Evolutionary conservation across 2,888 invertebrate species (phyloP).

Genomic region (Calliscelio sp.): DNA sequence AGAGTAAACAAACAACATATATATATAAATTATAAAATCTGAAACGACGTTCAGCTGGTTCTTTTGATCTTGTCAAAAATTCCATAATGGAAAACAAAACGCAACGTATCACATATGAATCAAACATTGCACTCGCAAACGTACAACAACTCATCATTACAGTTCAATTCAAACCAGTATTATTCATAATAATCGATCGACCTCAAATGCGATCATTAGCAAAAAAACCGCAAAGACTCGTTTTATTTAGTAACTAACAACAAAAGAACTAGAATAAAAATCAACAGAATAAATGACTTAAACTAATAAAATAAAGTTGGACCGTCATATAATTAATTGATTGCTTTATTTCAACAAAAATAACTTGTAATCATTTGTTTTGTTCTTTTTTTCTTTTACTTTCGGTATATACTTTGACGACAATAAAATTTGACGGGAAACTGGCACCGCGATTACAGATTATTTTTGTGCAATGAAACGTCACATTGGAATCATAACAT

Average conservation of each 20-base stretch:
- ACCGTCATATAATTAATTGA: constrained; percentile 33
- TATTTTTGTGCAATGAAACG: constrained; percentile 58
- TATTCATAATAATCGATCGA: not conserved
- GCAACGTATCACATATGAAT: constrained; percentile 60
- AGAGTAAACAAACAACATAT: constrained; percentile 70
- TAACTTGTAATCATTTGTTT: constrained; percentile 61
- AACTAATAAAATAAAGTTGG: constrained; percentile 17
- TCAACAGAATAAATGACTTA: not conserved
- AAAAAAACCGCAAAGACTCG: not conserved
- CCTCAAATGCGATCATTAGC: not conserved
- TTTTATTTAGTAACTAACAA: constrained; percentile 12
- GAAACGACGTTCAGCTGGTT: constrained; percentile 60
- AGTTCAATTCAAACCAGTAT: not conserved
- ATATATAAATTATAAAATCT: constrained; percentile 70
- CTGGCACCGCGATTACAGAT: constrained; percentile 57
- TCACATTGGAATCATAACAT: constrained; percentile 44
- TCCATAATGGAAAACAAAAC: constrained; percentile 52
- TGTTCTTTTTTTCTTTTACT: too few species aligned
- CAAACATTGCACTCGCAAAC: constrained; percentile 60
- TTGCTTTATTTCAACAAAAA: constrained; percentile 41
- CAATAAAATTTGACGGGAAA: constrained; percentile 41
- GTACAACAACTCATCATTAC: constrained; percentile 41
- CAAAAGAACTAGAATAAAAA: constrained; percentile 12
- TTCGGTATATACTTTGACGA: constrained; percentile 46
- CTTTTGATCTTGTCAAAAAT: constrained; percentile 59